Evolutionary conservation across 2,113 vertebrate genomes (phyloP), one percentile per base, ranked within the genome.

Genomic region (Cyprinodon variegatus): DNA sequence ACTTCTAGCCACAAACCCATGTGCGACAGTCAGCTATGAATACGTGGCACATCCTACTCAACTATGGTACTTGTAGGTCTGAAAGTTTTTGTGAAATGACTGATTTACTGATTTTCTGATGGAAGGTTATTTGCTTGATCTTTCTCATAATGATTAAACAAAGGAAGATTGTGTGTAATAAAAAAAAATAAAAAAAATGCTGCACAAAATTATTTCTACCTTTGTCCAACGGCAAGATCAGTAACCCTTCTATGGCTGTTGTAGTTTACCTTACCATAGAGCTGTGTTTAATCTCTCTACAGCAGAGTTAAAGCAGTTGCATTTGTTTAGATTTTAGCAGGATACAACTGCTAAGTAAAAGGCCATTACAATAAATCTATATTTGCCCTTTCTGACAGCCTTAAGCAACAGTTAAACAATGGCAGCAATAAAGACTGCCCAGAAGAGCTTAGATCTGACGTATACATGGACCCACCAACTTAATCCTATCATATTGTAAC

Each of bases 291-390:
- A 6, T 68, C 13, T 68, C 61, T 29, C 15, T 20, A 61, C 4
- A 57, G 4, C 15, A 22, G 5, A 29, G 45, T 62, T 40, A 62
- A 64, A 39, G 13, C 45, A 9, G 4, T 37, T 37, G 22, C 43
- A 9, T 45, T 66, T 45, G 64, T 22, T 70, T 73, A 74, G 17
- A 64, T 45, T 53, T 70, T 6, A 17, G 22, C 17, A 66, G n/a
- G 36, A 50, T 50, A 17, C 3, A 68, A 72, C 40, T 37, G 29
- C 64, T 0, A 10, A 82, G 3, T 22, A 17, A 20, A 29, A 65
- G 20, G 20, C 41, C 40, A 83, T 83, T 69, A 81, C 11, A 66
- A 12, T 39, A 3, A 65, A 70, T 62, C 66, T 66, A 46, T 41
- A 13, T 77, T 76, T 74, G 10, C 4, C 46, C 29, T 74, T 79